phyloP scores from a whole-genome alignment of 2,888 invertebrate species.

The Orchesella flavescens region DNA sequence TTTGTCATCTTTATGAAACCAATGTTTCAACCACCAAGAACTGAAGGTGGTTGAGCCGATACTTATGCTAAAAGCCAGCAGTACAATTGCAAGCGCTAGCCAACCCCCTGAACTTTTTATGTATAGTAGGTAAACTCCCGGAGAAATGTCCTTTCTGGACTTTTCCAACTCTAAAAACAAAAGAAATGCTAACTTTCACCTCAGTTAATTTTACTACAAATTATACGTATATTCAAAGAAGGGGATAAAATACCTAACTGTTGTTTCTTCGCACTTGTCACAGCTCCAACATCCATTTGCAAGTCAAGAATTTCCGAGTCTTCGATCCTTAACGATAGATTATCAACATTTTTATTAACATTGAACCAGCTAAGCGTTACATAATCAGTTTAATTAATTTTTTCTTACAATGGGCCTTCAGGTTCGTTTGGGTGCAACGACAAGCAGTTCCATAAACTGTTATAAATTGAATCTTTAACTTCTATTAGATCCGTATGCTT shows the following conservation, averaged over 20 bases:
- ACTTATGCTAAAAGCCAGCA: slow-evolving; percentile 76
- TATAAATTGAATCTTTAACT: slow-evolving; percentile 31
- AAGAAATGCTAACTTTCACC: too few relatives aligned
- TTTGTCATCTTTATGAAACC: slow-evolving; percentile 76
- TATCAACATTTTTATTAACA: background rate
- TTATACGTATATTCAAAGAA: too few relatives aligned
- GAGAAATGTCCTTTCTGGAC: slow-evolving; percentile 49
- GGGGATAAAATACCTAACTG: slow-evolving; percentile 31
- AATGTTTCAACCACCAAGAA: slow-evolving; percentile 79
- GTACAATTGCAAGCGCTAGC: slow-evolving; percentile 74
- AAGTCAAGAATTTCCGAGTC: slow-evolving; percentile 69
- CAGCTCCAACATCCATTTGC: slow-evolving; percentile 36
- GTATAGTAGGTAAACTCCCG: slow-evolving; percentile 75
- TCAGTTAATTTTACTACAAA: too few relatives aligned
- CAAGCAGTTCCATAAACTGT: slow-evolving; percentile 20
- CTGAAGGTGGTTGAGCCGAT: slow-evolving; percentile 77
- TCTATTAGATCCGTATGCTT: slow-evolving; percentile 77
- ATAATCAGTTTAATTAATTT: too few relatives aligned
- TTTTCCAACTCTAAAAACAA: slow-evolving; percentile 38
- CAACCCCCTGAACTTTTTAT: slow-evolving; percentile 77
- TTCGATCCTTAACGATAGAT: slow-evolving; percentile 61
- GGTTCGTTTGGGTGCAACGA: slow-evolving; percentile 9
- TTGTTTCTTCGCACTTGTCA: slow-evolving; percentile 34
- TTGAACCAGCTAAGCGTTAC: too few relatives aligned
- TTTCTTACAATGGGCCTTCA: slow-evolving; percentile 55